Conservation (phyloP, 1,140 invertebrate species). For the Popillia japonica region DNA sequence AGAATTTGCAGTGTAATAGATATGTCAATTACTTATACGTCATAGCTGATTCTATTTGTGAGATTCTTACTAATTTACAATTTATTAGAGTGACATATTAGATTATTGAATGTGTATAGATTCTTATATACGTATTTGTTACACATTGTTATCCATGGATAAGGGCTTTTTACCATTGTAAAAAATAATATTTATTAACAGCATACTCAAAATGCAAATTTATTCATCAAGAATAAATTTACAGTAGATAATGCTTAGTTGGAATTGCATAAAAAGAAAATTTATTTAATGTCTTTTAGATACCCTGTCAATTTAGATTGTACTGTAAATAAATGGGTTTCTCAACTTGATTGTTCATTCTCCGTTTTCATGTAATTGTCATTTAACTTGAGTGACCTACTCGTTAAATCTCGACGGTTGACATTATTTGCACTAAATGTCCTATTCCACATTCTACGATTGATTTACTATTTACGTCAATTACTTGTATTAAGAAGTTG, state of each 20-base stretch:
- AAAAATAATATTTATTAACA: not conserved
- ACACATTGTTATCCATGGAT: no score
- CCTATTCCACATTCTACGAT: not conserved
- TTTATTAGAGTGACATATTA: no score
- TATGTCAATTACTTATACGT: no score
- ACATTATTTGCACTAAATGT: slow-evolving; percentile 1
- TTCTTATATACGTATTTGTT: no score
- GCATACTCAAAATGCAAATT: not conserved
- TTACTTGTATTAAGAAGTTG: not conserved
- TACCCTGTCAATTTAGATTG: not conserved
- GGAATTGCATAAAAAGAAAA: not conserved
- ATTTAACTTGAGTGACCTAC: slow-evolving; percentile 11
- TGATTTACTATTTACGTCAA: not conserved
- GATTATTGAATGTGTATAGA: no score
- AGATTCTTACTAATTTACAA: no score
- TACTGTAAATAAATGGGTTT: not conserved
- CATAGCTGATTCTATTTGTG: no score
- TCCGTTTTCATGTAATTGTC: not conserved
- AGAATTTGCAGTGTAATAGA: no score
- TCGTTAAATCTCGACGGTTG: not conserved
- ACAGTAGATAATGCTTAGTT: not conserved
- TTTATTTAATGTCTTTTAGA: not conserved
- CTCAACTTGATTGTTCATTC: not conserved
- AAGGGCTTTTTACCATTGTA: no score
- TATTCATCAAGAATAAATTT: not conserved